Conservation (phyloP, 30 jellyfish, hydroid and myxozoan species). For the Pelagia noctiluca region DNA sequence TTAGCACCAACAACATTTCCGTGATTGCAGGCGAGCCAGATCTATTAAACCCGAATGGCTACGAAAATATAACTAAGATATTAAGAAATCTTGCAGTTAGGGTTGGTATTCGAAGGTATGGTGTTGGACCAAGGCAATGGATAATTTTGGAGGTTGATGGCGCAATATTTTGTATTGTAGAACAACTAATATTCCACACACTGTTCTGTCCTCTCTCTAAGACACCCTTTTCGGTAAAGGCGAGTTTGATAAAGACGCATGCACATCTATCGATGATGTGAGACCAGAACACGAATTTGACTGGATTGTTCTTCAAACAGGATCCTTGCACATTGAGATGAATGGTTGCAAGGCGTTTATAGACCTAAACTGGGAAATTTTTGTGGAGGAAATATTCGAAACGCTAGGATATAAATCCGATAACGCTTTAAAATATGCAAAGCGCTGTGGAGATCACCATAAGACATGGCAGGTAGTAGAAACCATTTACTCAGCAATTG, state of each 20-base stretch:
- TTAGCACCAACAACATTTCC: neutral
- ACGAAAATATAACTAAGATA: conserved; percentile 2
- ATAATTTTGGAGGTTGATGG: conserved; percentile 11
- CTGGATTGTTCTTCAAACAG: conserved; percentile 21
- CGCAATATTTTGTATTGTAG: conserved; percentile 6
- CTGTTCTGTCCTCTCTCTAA: conserved; percentile 19
- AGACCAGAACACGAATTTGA: conserved; percentile 34
- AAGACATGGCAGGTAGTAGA: neutral
- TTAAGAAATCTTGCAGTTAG: conserved; percentile 30
- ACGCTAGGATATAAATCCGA: neutral
- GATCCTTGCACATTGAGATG: neutral
- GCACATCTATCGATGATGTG: neutral
- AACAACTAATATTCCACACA: conserved; percentile 9
- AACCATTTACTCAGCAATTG: neutral
- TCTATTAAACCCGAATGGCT: conserved; percentile 20
- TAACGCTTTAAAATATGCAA: neutral
- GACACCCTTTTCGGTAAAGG: neutral
- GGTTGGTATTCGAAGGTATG: conserved; percentile 38
- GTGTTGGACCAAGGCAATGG: conserved; percentile 39
- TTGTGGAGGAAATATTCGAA: neutral
- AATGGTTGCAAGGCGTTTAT: conserved; percentile 1
- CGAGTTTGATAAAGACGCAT: neutral
- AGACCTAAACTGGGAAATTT: neutral
- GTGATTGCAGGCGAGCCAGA: conserved; percentile 53
- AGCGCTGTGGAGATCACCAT: neutral